Conservation (phyloP, 2,888 invertebrate genomes). For the Lysandra bellargus region DNA sequence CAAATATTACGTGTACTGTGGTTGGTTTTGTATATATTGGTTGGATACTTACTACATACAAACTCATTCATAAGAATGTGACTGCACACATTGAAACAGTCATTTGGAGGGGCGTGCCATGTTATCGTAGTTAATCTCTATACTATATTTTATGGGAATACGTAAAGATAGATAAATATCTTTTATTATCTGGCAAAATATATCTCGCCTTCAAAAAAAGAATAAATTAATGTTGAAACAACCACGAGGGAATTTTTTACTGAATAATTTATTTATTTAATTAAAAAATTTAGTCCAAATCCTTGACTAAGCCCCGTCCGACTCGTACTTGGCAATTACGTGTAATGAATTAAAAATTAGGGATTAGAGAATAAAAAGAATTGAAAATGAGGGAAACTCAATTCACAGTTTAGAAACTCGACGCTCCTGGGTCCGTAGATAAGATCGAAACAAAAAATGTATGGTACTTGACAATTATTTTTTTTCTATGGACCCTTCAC, state of each 20-base stretch:
- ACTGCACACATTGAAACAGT: too few relatives aligned
- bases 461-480: too few relatives aligned
- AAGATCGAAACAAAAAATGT: not conserved
- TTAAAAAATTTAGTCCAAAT: not conserved
- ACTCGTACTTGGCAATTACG: constrained; percentile 18
- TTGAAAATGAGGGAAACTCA: constrained; percentile 7
- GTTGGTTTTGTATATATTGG: too few relatives aligned
- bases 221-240: not conserved
- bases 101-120: too few relatives aligned
- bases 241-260: not conserved
- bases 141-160: too few relatives aligned
- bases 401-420: constrained; percentile 8
- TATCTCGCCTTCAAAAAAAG: not conserved
- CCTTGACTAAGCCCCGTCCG: not conserved
- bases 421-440: not conserved
- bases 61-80: too few relatives aligned
- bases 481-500: too few relatives aligned
- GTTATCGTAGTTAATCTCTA: too few relatives aligned
- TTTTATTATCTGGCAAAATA: not conserved
- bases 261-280: not conserved
- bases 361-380: constrained; percentile 4
- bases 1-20: too few relatives aligned
- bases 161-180: not conserved
- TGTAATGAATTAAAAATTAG: constrained; percentile 6
- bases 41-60: too few relatives aligned